Percentiles rank a stretch among this genome's conserved stretches.
phyloP scores from a whole-genome alignment of 2,888 invertebrate genomes.

The Atethmia centrago region DNA sequence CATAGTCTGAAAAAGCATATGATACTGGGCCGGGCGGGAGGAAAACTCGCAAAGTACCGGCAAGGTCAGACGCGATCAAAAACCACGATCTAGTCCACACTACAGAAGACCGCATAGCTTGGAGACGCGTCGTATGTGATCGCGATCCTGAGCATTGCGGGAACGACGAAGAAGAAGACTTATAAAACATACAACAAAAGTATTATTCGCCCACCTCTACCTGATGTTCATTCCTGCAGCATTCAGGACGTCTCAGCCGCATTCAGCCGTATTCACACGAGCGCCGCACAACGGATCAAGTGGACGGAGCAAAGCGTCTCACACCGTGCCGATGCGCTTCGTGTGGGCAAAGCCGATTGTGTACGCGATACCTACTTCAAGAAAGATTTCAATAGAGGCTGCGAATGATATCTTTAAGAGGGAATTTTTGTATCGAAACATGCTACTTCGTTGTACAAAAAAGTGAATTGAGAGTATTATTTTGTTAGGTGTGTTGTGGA shows the following conservation, averaged over 20 bases:
- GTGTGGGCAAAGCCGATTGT: conserved; percentile 46
- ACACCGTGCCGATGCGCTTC: conserved; percentile 20
- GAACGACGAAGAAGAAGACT: no score
- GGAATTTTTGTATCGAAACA: background rate
- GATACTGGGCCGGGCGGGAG: no score
- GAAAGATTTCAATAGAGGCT: conserved; percentile 26
- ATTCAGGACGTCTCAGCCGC: conserved; percentile 9
- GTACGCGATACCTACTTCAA: conserved; percentile 27
- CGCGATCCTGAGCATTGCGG: no score
- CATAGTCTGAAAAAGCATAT: no score
- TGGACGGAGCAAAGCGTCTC: conserved; percentile 40
- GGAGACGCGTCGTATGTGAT: no score
- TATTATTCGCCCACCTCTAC: background rate
- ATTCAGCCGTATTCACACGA: conserved; percentile 21
- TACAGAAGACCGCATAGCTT: no score
- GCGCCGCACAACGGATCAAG: conserved; percentile 43
- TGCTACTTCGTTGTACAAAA: background rate
- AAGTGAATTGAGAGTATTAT: background rate
- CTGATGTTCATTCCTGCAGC: conserved; percentile 36
- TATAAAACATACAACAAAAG: background rate
- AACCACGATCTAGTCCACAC: no score
- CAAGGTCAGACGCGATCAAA: no score
- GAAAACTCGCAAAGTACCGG: no score
- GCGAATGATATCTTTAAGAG: conserved; percentile 17
- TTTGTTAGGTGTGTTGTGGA: background rate